Percentiles rank a stretch among this genome's conserved stretches.
Evolutionary conservation across 2,888 invertebrate species (phyloP).

Genomic region (Microctonus hyperodae): DNA sequence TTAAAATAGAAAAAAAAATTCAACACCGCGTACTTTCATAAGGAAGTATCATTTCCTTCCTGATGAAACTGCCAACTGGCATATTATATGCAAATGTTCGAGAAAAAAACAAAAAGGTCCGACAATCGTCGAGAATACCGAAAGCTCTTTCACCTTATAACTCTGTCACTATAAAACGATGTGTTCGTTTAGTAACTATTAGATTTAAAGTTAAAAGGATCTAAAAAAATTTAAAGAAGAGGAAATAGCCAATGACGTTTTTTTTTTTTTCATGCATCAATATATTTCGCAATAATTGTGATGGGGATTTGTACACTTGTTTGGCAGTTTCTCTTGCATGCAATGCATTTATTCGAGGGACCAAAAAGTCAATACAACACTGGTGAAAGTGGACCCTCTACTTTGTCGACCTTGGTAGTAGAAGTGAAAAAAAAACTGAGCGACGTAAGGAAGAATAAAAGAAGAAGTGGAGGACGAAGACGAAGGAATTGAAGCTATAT

Average conservation of each 20-base stretch:
- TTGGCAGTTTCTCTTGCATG: conserved; percentile 12
- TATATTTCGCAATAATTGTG: conserved; percentile 12
- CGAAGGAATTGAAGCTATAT: conserved; percentile 37
- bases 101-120: conserved; percentile 20
- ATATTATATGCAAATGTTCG: conserved; percentile 47
- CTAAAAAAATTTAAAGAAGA: neutral
- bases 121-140: conserved; percentile 39
- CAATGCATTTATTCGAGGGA: conserved; percentile 39
- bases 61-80: conserved; percentile 8
- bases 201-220: neutral
- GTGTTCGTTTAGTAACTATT: neutral
- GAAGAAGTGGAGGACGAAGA: conserved; percentile 21
- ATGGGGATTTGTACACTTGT: neutral
- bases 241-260: neutral
- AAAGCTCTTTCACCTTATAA: conserved; percentile 3
- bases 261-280: conserved; percentile 7
- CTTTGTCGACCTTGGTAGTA: conserved; percentile 25
- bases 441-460: neutral
- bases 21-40: conserved; percentile 46
- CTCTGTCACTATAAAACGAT: neutral
- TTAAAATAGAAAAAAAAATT: conserved; percentile 29
- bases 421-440: neutral
- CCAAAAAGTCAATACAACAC: conserved; percentile 31
- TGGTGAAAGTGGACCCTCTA: conserved; percentile 32
- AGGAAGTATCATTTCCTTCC: conserved; percentile 45